phyloP scores from a whole-genome alignment of 2,797 vertebrate species.

The Triplophysa bombifrons region DNA sequence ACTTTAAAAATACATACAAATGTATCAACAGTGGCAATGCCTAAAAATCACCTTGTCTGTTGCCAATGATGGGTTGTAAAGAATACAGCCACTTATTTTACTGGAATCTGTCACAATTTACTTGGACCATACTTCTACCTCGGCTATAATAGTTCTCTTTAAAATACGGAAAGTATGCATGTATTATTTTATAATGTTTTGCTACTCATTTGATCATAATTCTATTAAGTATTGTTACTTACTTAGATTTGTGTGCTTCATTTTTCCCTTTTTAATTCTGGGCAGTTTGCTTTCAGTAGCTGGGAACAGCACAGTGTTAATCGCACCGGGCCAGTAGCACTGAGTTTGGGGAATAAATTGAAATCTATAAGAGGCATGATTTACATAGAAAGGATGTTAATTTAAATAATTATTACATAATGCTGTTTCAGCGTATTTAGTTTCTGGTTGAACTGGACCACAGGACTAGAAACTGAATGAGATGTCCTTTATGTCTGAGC shows the following conservation, averaged over 20 bases:
- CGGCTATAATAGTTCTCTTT: too few relatives aligned
- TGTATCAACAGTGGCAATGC: too few relatives aligned
- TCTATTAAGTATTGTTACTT: neutral
- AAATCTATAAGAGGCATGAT: neutral
- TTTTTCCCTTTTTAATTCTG: neutral
- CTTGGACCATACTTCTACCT: too few relatives aligned
- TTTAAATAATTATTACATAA: constrained; percentile 5
- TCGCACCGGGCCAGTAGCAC: neutral
- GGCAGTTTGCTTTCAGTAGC: neutral
- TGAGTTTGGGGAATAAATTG: neutral
- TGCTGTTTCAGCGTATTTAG: neutral
- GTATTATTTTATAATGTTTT: neutral
- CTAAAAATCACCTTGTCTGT: too few relatives aligned
- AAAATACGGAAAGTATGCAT: too few relatives aligned
- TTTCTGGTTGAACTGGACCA: neutral
- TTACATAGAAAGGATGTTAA: neutral
- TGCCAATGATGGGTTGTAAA: too few relatives aligned
- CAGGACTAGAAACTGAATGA: too few relatives aligned
- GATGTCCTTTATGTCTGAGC: too few relatives aligned
- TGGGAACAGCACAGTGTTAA: neutral
- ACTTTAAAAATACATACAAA: too few relatives aligned
- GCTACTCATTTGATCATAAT: neutral
- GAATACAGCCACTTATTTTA: too few relatives aligned
- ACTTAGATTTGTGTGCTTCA: too few relatives aligned
- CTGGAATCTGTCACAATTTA: too few relatives aligned